These are phyloP conservation scores for Falcaria lacertinaria DNA, from an alignment of 2,888 invertebrate genomes.

Conservation along the genomic window DNA sequence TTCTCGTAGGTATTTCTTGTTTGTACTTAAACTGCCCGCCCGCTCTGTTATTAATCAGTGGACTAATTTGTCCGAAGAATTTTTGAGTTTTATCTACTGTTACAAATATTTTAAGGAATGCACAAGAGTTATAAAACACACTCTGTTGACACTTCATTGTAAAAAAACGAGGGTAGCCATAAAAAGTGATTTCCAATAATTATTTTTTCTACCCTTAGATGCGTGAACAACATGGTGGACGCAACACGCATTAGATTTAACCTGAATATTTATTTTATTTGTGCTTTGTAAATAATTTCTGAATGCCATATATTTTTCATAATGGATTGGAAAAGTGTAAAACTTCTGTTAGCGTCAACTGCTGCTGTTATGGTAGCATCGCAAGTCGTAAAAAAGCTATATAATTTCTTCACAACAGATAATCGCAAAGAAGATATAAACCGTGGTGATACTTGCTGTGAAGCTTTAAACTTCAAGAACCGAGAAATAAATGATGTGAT, in stretches of 20 bases:
- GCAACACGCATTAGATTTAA: slow-evolving; percentile 28
- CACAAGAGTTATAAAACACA: too few relatives aligned
- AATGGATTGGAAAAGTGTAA: slow-evolving; percentile 72
- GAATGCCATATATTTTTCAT: slow-evolving; percentile 17
- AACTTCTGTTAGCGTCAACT: slow-evolving; percentile 61
- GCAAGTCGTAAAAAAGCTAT: slow-evolving; percentile 61
- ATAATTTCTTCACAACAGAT: slow-evolving; percentile 50
- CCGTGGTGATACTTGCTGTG: slow-evolving; percentile 48
- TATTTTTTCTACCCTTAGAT: slow-evolving; percentile 21
- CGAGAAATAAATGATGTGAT: slow-evolving; percentile 73
- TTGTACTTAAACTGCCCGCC: too few relatives aligned
- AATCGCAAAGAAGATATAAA: slow-evolving; percentile 26
- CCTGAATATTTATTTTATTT: slow-evolving; percentile 26
- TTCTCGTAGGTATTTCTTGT: too few relatives aligned
- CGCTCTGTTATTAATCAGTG: too few relatives aligned
- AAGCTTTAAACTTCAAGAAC: slow-evolving; percentile 48
- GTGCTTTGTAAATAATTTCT: slow-evolving; percentile 17
- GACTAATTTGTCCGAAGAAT: too few relatives aligned
- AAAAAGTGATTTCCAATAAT: slow-evolving; percentile 6
- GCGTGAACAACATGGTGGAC: slow-evolving; percentile 68
- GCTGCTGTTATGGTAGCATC: slow-evolving; percentile 63
- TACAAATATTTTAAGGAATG: too few relatives aligned
- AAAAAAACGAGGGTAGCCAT: slow-evolving; percentile 35
- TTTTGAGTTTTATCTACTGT: too few relatives aligned
- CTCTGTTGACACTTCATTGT: too few relatives aligned